Percentiles rank a stretch among this genome's conserved stretches.
These are phyloP conservation scores for Creontiades dilutus DNA, from an alignment of 2,888 invertebrate species.

Conservation along the genomic window DNA sequence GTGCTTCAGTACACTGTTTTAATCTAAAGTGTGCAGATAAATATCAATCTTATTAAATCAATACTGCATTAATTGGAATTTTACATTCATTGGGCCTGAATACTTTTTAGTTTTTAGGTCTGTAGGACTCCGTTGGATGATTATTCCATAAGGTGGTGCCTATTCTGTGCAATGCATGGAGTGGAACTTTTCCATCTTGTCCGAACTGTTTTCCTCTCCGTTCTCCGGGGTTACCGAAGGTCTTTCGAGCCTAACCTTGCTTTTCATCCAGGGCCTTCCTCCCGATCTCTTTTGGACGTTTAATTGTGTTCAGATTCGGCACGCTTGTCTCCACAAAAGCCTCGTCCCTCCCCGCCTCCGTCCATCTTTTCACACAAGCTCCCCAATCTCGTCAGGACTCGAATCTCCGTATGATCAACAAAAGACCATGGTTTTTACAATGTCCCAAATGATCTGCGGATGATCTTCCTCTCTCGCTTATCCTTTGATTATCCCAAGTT, in stretches of 20 bases:
- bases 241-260: constrained; percentile 31
- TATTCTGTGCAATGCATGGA: too few species aligned
- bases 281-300: constrained; percentile 44
- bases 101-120: too few species aligned
- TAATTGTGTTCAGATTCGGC: constrained; percentile 48
- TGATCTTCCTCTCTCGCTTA: background rate
- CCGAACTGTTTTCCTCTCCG: background rate
- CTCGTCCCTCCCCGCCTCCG: background rate
- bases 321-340: constrained; percentile 47
- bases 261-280: constrained; percentile 44
- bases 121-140: too few species aligned
- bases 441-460: constrained; percentile 8
- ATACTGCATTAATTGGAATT: too few species aligned
- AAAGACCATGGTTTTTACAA: constrained; percentile 13
- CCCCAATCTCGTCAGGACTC: background rate
- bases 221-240: background rate
- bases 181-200: background rate
- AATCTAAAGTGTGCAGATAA: too few species aligned
- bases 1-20: too few species aligned
- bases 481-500: too few species aligned
- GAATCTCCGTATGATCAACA: background rate
- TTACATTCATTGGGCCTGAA: too few species aligned
- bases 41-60: too few species aligned
- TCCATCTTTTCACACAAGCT: background rate
- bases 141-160: too few species aligned